phyloP scores from a whole-genome alignment of 2,113 vertebrate species.

The Solenodon paradoxus region DNA sequence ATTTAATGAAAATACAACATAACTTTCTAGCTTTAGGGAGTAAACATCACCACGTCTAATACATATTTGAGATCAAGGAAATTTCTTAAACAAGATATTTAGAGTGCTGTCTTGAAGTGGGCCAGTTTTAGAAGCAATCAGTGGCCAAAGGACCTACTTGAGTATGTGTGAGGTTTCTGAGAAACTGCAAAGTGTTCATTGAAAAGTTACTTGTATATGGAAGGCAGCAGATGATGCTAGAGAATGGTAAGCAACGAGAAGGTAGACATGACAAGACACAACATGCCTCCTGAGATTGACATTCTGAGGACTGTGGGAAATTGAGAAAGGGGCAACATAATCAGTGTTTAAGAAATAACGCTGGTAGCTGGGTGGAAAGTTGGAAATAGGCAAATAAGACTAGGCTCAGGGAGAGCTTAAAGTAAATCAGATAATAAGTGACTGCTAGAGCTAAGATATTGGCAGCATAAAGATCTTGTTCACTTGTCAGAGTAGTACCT shows the following conservation, averaged over 20 bases:
- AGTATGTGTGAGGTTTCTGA: not conserved
- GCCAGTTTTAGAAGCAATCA: not conserved
- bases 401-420: not conserved
- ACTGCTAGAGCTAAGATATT: not conserved
- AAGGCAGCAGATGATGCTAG: not conserved
- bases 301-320: not conserved
- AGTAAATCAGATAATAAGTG: not conserved
- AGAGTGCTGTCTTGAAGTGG: slow-evolving; percentile 12
- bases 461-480: not conserved
- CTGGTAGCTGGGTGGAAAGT: not conserved
- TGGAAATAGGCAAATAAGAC: not conserved
- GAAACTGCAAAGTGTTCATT: not conserved
- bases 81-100: not conserved
- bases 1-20: not conserved
- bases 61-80: not conserved
- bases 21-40: not conserved
- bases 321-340: not conserved
- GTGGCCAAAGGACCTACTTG: not conserved
- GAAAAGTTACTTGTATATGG: not conserved
- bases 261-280: no score
- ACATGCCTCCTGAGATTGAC: not conserved
- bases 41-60: not conserved
- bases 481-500: not conserved
- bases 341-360: not conserved
- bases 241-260: not conserved